Evolutionary conservation across 2,113 vertebrate species (phyloP).

Genomic region (Gadus macrocephalus): DNA sequence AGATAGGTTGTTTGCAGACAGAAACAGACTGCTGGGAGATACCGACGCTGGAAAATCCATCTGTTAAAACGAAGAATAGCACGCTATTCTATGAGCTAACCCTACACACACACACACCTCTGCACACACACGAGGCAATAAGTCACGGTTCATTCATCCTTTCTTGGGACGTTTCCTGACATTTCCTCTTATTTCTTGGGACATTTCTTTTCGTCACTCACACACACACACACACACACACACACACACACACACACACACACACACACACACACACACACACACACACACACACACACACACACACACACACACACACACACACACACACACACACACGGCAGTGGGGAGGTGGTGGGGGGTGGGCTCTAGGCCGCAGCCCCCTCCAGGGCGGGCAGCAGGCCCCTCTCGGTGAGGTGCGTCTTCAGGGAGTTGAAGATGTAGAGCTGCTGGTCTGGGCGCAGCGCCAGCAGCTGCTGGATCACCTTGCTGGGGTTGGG

Average conservation of each 20-base stretch:
- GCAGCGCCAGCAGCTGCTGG: slow-evolving; percentile 91
- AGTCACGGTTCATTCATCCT: no score
- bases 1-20: slow-evolving; percentile 39
- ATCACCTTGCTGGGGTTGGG: slow-evolving; percentile 94
- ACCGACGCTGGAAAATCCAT: slow-evolving; percentile 7
- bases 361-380: slow-evolving; percentile 43
- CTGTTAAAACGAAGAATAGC: slow-evolving; percentile 43
- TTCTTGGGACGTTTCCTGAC: no score
- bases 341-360: background rate
- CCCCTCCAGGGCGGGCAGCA: slow-evolving; percentile 76
- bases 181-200: no score
- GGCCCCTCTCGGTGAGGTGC: slow-evolving; percentile 85
- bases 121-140: background rate
- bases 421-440: slow-evolving; percentile 93
- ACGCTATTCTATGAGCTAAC: slow-evolving; percentile 40
- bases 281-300: slow-evolving; percentile 37
- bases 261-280: slow-evolving; percentile 8
- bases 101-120: slow-evolving; percentile 1
- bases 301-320: slow-evolving; percentile 10
- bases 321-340: slow-evolving; percentile 16
- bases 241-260: slow-evolving; percentile 27
- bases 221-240: no score
- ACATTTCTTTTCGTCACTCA: no score
- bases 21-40: slow-evolving; percentile 49
- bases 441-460: slow-evolving; percentile 91